phyloP scores from a whole-genome alignment of 2,797 vertebrate species.

The Crypturellus tataupa region DNA sequence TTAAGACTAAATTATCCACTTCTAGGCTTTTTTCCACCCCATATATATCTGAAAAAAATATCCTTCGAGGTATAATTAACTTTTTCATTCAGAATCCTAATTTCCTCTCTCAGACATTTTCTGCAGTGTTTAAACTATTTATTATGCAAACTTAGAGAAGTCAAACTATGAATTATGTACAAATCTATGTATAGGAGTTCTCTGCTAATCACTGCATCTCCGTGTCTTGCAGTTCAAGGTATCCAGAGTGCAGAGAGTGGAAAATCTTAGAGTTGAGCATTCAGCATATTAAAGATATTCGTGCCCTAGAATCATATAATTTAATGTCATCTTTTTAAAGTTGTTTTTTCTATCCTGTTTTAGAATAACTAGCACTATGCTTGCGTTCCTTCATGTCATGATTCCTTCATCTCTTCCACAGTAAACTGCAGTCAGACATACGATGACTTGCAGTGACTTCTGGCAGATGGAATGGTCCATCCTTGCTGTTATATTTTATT shows the following conservation, averaged over 20 bases:
- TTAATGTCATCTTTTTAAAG: neutral
- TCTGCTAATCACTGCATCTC: conserved; percentile 77
- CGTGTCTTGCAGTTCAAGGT: conserved; percentile 65
- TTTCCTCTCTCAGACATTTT: conserved; percentile 81
- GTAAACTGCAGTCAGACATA: neutral
- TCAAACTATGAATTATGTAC: conserved; percentile 85
- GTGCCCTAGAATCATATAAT: neutral
- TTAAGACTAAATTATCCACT: conserved; percentile 80
- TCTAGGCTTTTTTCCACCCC: conserved; percentile 73
- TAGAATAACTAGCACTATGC: neutral
- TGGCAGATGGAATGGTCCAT: rapidly evolving
- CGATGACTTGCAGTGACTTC: conserved; percentile 30
- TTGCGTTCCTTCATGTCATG: neutral
- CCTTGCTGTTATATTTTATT: neutral
- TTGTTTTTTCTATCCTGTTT: neutral
- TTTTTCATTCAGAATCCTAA: conserved; percentile 85
- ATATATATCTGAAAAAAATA: conserved; percentile 75
- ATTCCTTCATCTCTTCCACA: neutral
- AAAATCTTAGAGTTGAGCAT: conserved; percentile 14
- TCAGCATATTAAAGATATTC: neutral
- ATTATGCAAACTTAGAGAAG: conserved; percentile 84
- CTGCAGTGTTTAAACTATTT: conserved; percentile 84
- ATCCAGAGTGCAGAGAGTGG: conserved; percentile 46
- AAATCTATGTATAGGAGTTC: conserved; percentile 72
- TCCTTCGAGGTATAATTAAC: conserved; percentile 86